Conservation (phyloP, 2,888 invertebrate genomes). For the Nomada fucata region DNA sequence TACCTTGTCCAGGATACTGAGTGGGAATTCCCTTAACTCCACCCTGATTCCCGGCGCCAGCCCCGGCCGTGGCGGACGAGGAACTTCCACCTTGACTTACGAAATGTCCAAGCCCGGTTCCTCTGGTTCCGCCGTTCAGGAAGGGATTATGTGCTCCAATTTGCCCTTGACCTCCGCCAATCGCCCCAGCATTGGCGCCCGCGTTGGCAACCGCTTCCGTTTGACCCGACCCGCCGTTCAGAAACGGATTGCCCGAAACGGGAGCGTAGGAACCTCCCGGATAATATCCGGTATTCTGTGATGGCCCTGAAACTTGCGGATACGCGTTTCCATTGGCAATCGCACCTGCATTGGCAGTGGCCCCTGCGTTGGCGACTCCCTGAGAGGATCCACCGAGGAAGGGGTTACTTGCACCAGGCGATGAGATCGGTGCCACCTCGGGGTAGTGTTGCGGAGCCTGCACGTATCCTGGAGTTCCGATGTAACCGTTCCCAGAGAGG, state of each 20-base stretch:
- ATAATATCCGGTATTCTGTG: not conserved
- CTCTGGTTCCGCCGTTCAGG: not conserved
- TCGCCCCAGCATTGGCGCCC: not conserved
- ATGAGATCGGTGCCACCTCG: not conserved
- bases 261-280: not conserved
- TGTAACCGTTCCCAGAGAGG: not conserved
- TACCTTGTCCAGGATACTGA: not conserved
- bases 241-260: not conserved
- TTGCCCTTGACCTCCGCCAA: not conserved
- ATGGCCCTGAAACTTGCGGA: not conserved
- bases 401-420: slow-evolving; percentile 34
- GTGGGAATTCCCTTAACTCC: not conserved
- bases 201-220: not conserved
- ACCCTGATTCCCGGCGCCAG: not conserved
- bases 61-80: not conserved
- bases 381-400: slow-evolving; percentile 34
- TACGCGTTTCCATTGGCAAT: not conserved
- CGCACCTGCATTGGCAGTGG: slow-evolving; percentile 9
- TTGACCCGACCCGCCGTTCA: not conserved
- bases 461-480: not conserved
- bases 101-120: not conserved
- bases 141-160: slow-evolving; percentile 11
- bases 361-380: not conserved
- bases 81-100: not conserved
- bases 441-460: not conserved